Evolutionary conservation across 2,113 vertebrate species (phyloP), one percentile per base, ranked within the genome.

Genomic region (Ginglymostoma cirratum): DNA sequence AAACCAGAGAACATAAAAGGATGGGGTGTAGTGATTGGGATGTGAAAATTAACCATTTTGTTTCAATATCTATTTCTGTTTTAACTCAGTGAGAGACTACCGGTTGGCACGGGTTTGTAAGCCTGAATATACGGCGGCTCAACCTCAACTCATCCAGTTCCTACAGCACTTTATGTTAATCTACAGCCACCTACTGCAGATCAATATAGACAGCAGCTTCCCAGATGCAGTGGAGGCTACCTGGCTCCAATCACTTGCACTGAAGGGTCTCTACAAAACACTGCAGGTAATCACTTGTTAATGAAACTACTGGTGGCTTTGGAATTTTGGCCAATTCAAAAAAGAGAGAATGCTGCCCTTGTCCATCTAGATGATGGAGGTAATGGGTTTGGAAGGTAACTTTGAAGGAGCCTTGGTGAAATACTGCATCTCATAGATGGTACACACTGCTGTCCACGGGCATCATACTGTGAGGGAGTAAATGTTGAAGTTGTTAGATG

Each of bases 241-340:
- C 0, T 99, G 99, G 99, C 98, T 99, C 96, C 97, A 99, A 70
- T 99, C 99, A 0, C 97, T 99, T 0, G 98, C 98, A 48, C 98
- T 99, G 0, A 99, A 99, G 97, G 99, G 99, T 27, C 98, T 99
- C 96, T 99, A 99, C 97, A 98, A 98, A 96, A 99, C 98, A 1
- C 97, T 99, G 2, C 99, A 99, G 98, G 99, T 99, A 97, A 95
- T 24, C 12, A 34, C 34, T 94, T 94, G 92, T 92, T 12, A 48
- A 70, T 48, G 23, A 24, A 5, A 10, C 5, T 67, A n/a, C 3
- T 42, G 21, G 14, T 65, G 45, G 66, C 24, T 95, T 95, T 21
- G 5, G 87, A 34, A 90, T 52, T 87, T 87, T 27, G 38, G n/a
- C 78, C 78, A 42, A 14, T 42, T 87, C 1, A 87, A 87, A 89